Evolutionary conservation across 1,140 invertebrate species (phyloP), one percentile per base, ranked within the genome.

Genomic region (Drosophila kikkawai): DNA sequence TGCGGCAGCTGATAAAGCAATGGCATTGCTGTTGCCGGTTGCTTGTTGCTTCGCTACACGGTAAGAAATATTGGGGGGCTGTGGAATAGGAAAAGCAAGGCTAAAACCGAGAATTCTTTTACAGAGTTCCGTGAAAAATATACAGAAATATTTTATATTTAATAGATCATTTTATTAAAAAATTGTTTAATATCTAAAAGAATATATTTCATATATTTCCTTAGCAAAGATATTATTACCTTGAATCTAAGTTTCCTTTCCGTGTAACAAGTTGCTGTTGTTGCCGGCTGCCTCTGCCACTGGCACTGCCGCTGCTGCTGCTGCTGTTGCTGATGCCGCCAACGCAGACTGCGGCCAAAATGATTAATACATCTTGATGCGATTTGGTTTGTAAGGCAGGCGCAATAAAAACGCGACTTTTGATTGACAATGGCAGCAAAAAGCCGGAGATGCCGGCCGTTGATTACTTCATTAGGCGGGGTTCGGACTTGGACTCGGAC

Each of bases 361-460:
- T 90, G 85, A 90, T 90, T 90, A 90, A 90, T 90, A 90, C 82
- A 90, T 90, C 85, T 90, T 90, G 85, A 90, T 90, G 85, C 81
- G 75, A 90, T 90, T 90, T 90, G 74, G 78, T 88, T 90, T 85
- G 85, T 85, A 88, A 84, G 77, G 59, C 85, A 74, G 77, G 55
- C 73, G 75, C 84, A 88, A 87, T 87, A 87, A 87, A 87, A 87
- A 87, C 85, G 80, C 87, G 78, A 56, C 73, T 78, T 88, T 84
- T 87, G 84, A 87, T 87, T 87, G 84, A 87, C 84, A 87, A 87
- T 88, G 68, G 57, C 83, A 69, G 73, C 69, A 78, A 79, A 78
- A 71, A 78, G 84, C 64, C 51, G 67, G 65, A 87, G 83, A 88
- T 87, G 84, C 84, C 75, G 75, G 76, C 64, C 77, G 84, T 75